These are phyloP conservation scores for Anguilla marmorata DNA, from an alignment of 2,797 vertebrate species.

Conservation along the genomic window DNA sequence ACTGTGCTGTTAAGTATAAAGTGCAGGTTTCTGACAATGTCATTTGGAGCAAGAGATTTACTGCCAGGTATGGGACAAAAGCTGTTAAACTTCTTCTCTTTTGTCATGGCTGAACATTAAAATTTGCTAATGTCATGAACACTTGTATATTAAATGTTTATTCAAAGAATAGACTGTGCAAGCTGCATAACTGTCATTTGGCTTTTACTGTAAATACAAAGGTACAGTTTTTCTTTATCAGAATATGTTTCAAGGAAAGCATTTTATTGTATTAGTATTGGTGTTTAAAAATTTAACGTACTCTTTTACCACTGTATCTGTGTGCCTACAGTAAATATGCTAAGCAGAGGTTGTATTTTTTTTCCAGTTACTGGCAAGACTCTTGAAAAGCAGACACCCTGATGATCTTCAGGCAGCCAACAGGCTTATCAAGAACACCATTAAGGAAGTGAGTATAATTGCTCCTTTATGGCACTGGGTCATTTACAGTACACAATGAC, in stretches of 20 bases:
- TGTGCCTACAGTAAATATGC: background rate
- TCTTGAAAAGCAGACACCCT: constrained; percentile 78
- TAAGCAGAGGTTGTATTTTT: background rate
- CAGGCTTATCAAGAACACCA: constrained; percentile 82
- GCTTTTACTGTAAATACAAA: background rate
- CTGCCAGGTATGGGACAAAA: background rate
- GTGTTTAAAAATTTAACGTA: background rate
- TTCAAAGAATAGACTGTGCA: background rate
- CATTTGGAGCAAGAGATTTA: background rate
- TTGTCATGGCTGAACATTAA: background rate
- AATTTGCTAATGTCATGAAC: background rate
- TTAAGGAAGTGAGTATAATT: constrained; percentile 77
- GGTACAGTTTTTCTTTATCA: background rate
- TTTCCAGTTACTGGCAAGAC: constrained; percentile 75
- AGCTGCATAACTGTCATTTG: background rate
- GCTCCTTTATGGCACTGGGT: background rate
- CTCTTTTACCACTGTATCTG: background rate
- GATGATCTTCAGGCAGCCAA: constrained; percentile 91
- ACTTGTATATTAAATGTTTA: background rate
- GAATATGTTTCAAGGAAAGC: background rate
- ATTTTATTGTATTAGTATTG: background rate
- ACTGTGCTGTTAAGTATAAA: background rate
- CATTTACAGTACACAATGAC: background rate
- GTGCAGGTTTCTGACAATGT: background rate
- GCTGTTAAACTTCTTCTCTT: background rate